Evolutionary conservation across 2,113 vertebrate species (phyloP), one percentile per base, ranked within the genome.

Genomic region (Cavia aperea): DNA sequence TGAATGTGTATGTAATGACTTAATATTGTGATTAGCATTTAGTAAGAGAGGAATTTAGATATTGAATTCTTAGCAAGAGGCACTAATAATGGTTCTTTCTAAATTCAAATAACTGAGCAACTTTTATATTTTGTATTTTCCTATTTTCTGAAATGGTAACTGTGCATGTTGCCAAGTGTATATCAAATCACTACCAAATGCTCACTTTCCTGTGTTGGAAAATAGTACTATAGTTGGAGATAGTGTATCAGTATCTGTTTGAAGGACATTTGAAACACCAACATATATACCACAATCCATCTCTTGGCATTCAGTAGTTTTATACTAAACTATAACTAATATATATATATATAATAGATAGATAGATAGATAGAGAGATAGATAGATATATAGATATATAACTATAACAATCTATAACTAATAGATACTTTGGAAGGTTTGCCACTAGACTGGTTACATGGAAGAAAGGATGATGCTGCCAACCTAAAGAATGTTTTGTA

Each of bases 61-160:
- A 72, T 63, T 91, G 23, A 93, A 86, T 96, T 96, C 23, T 90
- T 96, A 88, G 96, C 86, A 89, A 97, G 91, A 97, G 97, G 88
- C 19, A 95, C 93, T 70, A 89, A 87, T 86, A n/a, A 73, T 60
- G 94, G 3, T 73, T 95, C 4, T 95, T 43, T 94, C 60, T 93
- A 95, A 97, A 96, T 97, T 94, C 81, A 96, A 96, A 97, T 93
- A 92, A 96, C 88, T 43, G 73, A 96, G 70, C 10, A 88, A 56
- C 73, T 94, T 96, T 94, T 95, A 12, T 60, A 86, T 86, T 95
- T 94, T 82, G 16, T 5, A 18, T 93, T 49, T 39, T 1, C 46
- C 68, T 58, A 63, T 96, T 97, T 95, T 81, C 1, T 96, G 92
- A 95, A 96, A 91, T 86, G 12, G 90, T 36, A 91, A n/a, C 9